Conservation (phyloP, 2,113 vertebrate species). For the Crotalus horridus region DNA sequence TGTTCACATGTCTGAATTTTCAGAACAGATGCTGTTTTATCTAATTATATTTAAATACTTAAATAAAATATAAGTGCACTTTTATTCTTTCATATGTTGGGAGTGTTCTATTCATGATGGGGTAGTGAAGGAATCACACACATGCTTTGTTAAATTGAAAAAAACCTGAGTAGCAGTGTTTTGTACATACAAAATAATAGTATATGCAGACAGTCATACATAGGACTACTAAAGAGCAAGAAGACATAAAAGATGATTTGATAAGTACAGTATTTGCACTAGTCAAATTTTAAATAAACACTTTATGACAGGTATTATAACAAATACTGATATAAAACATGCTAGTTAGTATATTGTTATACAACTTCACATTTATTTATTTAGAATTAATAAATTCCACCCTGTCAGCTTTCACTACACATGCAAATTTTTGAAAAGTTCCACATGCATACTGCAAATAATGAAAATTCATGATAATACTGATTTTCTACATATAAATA, state of each 20-base stretch:
- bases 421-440: not conserved
- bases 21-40: not conserved
- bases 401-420: not conserved
- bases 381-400: not conserved
- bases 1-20: not conserved
- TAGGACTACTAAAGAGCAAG: not conserved
- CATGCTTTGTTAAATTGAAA: not conserved
- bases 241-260: not conserved
- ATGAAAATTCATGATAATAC: not conserved
- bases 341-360: not conserved
- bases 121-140: not conserved
- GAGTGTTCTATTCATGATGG: not conserved
- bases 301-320: not conserved
- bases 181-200: not conserved
- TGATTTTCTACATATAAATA: not conserved
- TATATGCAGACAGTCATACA: not conserved
- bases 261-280: not conserved
- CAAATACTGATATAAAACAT: not conserved
- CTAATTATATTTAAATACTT: conserved; percentile 1
- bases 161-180: not conserved
- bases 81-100: not conserved
- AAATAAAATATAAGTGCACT: not conserved
- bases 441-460: accelerated
- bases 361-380: conserved; percentile 4
- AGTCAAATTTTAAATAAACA: not conserved